Percentiles rank a stretch among this genome's conserved stretches.
phyloP scores from a whole-genome alignment of 2,113 vertebrate species.

The Atlantisia rogersi region DNA sequence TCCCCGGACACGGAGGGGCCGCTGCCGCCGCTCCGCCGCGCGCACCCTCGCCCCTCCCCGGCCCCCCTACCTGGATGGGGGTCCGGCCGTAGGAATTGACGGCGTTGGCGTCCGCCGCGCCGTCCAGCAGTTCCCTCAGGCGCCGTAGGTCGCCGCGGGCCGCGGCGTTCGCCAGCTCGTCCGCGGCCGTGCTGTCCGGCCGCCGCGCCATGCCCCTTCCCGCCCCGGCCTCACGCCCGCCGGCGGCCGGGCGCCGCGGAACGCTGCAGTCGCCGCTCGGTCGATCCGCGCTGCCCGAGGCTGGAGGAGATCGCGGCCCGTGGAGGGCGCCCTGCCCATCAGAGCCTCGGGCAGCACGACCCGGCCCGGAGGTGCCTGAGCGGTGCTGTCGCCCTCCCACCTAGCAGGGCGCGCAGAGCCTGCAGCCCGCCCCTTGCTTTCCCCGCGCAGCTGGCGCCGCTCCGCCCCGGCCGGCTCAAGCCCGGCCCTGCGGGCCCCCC shows the following conservation, averaged over 20 bases:
- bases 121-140: conserved; percentile 70
- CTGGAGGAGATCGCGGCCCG: background rate
- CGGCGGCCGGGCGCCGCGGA: no score
- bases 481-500: background rate
- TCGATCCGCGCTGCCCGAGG: background rate
- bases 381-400: background rate
- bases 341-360: background rate
- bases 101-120: conserved; percentile 76
- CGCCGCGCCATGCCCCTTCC: background rate
- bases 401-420: background rate
- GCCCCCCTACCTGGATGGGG: conserved; percentile 83
- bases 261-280: conserved; percentile 28
- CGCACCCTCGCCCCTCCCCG: background rate
- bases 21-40: no score
- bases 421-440: background rate
- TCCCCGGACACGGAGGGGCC: background rate
- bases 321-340: background rate
- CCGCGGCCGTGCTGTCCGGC: background rate
- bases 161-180: conserved; percentile 78
- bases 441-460: background rate
- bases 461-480: background rate
- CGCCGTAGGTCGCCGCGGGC: conserved; percentile 74
- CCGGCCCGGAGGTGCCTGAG: background rate
- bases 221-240: background rate
- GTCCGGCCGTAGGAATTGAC: conserved; percentile 79